Evolutionary conservation across 2,888 invertebrate genomes (phyloP).

Genomic region (Hyposoter didymator): DNA sequence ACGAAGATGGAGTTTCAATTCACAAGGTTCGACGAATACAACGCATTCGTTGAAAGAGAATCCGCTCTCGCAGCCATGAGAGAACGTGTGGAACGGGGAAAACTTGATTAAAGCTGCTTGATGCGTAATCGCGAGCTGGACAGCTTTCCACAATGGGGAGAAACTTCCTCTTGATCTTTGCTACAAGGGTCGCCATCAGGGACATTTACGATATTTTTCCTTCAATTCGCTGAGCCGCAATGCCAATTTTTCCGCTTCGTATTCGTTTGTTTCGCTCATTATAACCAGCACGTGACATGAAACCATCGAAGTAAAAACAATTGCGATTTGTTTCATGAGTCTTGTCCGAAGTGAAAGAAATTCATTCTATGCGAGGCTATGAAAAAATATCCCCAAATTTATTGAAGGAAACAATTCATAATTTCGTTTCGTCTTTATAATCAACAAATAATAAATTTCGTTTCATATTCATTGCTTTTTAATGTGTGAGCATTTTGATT

Average conservation of each 20-base stretch:
- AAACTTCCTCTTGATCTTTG: constrained; percentile 16
- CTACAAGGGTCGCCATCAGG: constrained; percentile 34
- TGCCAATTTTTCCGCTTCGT: not conserved
- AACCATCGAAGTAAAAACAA: not conserved
- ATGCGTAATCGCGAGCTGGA: constrained; percentile 40
- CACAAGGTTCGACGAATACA: constrained; percentile 14
- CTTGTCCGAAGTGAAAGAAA: not conserved
- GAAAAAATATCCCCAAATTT: not conserved
- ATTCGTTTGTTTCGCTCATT: not conserved
- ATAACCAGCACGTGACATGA: not conserved
- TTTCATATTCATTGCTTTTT: not conserved
- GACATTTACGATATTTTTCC: constrained; percentile 35
- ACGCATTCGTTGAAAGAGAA: constrained; percentile 11
- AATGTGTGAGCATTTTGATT: not conserved
- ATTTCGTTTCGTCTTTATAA: not conserved
- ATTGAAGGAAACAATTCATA: not conserved
- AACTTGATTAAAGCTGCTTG: constrained; percentile 43
- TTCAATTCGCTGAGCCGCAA: not conserved
- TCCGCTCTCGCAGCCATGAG: constrained; percentile 4
- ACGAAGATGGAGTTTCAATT: constrained; percentile 23
- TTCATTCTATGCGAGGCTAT: not conserved
- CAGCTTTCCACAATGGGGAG: constrained; percentile 27
- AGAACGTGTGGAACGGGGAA: constrained; percentile 1
- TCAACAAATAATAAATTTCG: not conserved
- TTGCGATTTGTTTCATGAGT: not conserved